Percentiles rank a stretch among this genome's conserved stretches.
phyloP scores from a whole-genome alignment of 2,888 invertebrate genomes.

The Phrixothrix hirtus region DNA sequence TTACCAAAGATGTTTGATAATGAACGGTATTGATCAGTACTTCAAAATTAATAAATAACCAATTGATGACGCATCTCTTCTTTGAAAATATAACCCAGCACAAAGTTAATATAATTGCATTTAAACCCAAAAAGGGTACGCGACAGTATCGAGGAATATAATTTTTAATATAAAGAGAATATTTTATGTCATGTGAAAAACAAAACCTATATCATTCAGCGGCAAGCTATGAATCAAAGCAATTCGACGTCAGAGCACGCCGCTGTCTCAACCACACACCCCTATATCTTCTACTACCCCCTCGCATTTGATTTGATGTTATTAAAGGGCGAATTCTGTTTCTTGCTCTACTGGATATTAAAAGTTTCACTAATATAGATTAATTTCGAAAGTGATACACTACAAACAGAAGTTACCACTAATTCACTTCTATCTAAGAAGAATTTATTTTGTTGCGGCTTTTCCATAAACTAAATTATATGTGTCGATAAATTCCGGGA shows the following conservation, averaged over 20 bases:
- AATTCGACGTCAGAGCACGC: slow-evolving; percentile 31
- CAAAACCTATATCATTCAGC: slow-evolving; percentile 32
- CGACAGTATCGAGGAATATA: too few relatives aligned
- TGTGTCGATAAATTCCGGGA: neutral
- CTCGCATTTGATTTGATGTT: slow-evolving; percentile 30
- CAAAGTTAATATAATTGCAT: too few relatives aligned
- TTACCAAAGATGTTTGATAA: too few relatives aligned
- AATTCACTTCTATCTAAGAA: slow-evolving; percentile 6
- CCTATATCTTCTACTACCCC: slow-evolving; percentile 31
- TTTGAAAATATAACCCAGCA: too few relatives aligned
- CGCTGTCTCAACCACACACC: slow-evolving; percentile 32
- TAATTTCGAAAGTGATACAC: slow-evolving; percentile 17
- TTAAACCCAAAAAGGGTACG: too few relatives aligned
- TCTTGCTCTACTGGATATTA: slow-evolving; percentile 15
- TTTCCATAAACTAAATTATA: neutral
- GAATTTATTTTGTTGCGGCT: slow-evolving; percentile 3
- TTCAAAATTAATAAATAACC: neutral
- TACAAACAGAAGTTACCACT: slow-evolving; percentile 9
- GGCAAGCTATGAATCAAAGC: slow-evolving; percentile 30
- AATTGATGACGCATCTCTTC: too few relatives aligned
- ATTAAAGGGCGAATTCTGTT: slow-evolving; percentile 27
- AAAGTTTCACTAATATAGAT: slow-evolving; percentile 22
- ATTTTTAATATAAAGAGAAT: slow-evolving; percentile 27
- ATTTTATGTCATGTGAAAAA: slow-evolving; percentile 29
- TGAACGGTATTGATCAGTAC: too few relatives aligned